Conservation (phyloP, 2,797 vertebrate genomes). For the Crocidura indochinensis region DNA sequence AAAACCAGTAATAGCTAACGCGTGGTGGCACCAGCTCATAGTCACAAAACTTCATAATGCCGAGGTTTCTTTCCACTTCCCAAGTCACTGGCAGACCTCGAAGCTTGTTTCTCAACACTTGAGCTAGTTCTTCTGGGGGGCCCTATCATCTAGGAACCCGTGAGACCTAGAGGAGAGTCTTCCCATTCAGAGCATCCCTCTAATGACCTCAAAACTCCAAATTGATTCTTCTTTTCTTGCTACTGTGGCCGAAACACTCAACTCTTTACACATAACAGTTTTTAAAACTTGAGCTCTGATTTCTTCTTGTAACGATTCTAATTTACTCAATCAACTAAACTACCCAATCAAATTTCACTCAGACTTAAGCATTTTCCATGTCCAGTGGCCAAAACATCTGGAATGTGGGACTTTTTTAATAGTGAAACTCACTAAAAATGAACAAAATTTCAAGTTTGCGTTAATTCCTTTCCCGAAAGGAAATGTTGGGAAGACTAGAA, state of each 20-base stretch:
- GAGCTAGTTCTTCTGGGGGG: neutral
- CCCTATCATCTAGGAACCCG: neutral
- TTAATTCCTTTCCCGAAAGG: constrained; percentile 51
- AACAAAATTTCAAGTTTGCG: neutral
- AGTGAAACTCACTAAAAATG: constrained; percentile 56
- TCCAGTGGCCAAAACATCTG: constrained; percentile 51
- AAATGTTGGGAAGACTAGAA: constrained; percentile 1
- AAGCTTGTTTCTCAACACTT: neutral
- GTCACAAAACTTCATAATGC: neutral
- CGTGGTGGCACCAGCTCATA: neutral
- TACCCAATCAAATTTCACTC: constrained; percentile 53
- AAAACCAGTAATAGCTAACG: neutral
- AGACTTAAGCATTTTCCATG: constrained; percentile 53
- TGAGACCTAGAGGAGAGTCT: neutral
- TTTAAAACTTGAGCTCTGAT: constrained; percentile 31
- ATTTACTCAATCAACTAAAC: constrained; percentile 58
- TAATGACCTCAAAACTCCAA: neutral
- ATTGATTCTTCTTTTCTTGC: neutral
- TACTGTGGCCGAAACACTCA: neutral
- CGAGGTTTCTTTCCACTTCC: neutral
- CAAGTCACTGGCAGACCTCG: neutral
- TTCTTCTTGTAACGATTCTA: constrained; percentile 48
- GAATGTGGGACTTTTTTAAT: constrained; percentile 30
- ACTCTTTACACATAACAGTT: constrained; percentile 7
- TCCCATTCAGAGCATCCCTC: neutral